Base-by-base conservation (phyloP, 2,797 vertebrate species). In the Pelobates cultripes region DNA sequence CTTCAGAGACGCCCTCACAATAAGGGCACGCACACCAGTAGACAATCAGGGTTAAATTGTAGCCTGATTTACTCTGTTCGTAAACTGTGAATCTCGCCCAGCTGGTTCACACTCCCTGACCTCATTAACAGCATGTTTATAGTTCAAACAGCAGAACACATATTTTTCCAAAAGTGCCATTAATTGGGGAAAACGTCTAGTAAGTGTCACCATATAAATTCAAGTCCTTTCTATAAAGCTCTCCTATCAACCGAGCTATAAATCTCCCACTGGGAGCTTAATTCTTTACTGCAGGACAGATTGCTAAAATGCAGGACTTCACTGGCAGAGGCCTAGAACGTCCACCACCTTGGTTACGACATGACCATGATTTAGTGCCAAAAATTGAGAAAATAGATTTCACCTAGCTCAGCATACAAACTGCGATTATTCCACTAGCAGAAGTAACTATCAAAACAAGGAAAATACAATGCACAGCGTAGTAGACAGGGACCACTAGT, bases 161-260 rank as follows among this genome's bases (percentile, higher is more conserved):
- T 75, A 79, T 83, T 78, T 83, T 73, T 78, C 71, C 81, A 79
- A 87, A 89, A 88, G 89, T 91, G 88, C 88, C 88, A 89, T 88
- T 91, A 90, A 90, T 89, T 90, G 89, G 87, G 82, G 86, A 86
- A 79, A 64, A 66, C 75, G 78, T 67, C 87, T 87, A 89, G 61
- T 73, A 90, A 91, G 89, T 89, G 88, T 88, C 90, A 90, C 88
- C 89, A 85, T 85, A 89, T 91, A 90, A 91, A 90, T 87, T 85
- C 85, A 85, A 28, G 74, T 79, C 75, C 17, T 12, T 78, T 85
- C 10, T 67, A 70, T 73, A 79, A 75, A 64, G 81, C 43, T 53
- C 75, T 82, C 63, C 63, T 66, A 82, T 81, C 79, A 82, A 79
- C 77, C 60, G 70, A 63, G 14, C 51, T 7, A 28, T 68, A 78